These are phyloP conservation scores for Hymenopus coronatus DNA, from an alignment of 2,888 invertebrate genomes.

Conservation along the genomic window DNA sequence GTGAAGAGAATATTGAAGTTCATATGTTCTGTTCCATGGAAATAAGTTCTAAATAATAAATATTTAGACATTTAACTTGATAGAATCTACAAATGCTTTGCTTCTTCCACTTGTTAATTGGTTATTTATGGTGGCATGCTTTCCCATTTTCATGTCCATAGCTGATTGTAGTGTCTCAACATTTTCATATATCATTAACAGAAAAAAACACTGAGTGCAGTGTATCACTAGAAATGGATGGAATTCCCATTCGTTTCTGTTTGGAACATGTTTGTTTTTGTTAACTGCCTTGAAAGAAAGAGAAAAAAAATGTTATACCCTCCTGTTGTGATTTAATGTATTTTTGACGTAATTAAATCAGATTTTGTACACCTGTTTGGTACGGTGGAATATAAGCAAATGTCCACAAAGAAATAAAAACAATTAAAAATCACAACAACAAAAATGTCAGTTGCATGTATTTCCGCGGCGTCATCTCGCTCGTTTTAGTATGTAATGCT, in stretches of 20 bases:
- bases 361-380: constrained; percentile 35
- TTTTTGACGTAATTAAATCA: constrained; percentile 31
- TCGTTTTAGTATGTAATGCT: too few relatives aligned
- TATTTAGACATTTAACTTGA: background rate
- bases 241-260: background rate
- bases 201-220: background rate
- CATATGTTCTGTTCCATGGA: constrained; percentile 6
- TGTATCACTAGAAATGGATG: constrained; percentile 3
- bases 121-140: background rate
- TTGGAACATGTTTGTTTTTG: constrained; percentile 14
- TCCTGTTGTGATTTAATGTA: constrained; percentile 20
- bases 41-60: background rate
- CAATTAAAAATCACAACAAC: too few relatives aligned
- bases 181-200: constrained; percentile 23
- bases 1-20: background rate
- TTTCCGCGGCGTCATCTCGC: too few relatives aligned
- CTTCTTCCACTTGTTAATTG: constrained; percentile 23
- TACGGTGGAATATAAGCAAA: constrained; percentile 32
- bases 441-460: too few relatives aligned
- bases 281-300: constrained; percentile 21
- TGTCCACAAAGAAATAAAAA: constrained; percentile 25
- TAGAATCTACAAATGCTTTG: constrained; percentile 12
- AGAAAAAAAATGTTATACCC: background rate
- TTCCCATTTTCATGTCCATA: constrained; percentile 1
- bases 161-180: constrained; percentile 23